Conservation (phyloP, 1,140 invertebrate genomes). For the Caerostris darwini region DNA sequence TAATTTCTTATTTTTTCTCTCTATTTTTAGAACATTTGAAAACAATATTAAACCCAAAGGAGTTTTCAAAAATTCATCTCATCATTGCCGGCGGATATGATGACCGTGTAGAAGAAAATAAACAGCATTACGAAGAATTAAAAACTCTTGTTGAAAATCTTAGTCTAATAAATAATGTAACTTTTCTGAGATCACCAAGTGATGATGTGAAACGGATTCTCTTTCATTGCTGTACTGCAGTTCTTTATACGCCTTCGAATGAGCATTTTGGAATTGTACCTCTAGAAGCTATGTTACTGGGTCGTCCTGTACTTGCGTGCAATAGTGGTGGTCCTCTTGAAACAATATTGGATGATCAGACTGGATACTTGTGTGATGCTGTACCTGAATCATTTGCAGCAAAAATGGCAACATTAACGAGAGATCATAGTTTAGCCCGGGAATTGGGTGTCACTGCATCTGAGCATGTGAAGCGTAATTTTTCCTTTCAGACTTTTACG, state of each 20-base stretch:
- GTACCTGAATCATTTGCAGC: conserved; percentile 88
- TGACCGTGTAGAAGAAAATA: conserved; percentile 92
- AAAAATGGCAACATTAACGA: conserved; percentile 88
- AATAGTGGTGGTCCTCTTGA: conserved; percentile 97
- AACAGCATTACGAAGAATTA: conserved; percentile 92
- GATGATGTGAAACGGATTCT: conserved; percentile 90
- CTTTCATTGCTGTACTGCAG: conserved; percentile 87
- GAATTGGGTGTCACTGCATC: conserved; percentile 88
- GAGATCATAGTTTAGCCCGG: conserved; percentile 83
- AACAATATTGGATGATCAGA: conserved; percentile 92
- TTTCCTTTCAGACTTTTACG: conserved; percentile 91
- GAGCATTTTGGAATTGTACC: conserved; percentile 99
- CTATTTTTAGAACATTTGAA: conserved; percentile 80
- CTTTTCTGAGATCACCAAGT: conserved; percentile 92
- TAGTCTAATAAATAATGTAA: conserved; percentile 88
- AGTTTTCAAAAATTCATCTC: conserved; percentile 86
- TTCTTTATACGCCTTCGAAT: conserved; percentile 97
- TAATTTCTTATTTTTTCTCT: too few relatives aligned
- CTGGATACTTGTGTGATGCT: conserved; percentile 92
- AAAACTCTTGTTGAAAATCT: conserved; percentile 86
- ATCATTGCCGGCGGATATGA: conserved; percentile 99
- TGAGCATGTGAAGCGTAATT: conserved; percentile 88
- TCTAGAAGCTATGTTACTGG: conserved; percentile 97
- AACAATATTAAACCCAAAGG: conserved; percentile 73
- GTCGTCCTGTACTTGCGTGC: conserved; percentile 95